A percentile compares a stretch with the other conserved stretches of the same genome.
phyloP scores from a whole-genome alignment of 2,113 vertebrate genomes.

The Pterocles burchelli region DNA sequence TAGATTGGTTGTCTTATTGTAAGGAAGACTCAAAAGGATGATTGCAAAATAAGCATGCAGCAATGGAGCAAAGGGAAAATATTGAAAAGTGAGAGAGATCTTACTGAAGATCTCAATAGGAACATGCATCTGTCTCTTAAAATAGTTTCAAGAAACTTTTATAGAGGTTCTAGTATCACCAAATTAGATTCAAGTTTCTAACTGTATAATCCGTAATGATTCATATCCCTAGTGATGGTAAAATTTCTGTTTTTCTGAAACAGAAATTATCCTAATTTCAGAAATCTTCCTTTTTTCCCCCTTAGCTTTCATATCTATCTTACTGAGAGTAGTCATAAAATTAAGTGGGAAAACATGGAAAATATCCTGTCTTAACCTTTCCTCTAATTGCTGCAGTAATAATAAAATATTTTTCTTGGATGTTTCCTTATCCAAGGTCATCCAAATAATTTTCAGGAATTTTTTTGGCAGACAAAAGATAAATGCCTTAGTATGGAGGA shows the following conservation, averaged over 20 bases:
- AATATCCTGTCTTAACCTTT: background rate
- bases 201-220: background rate
- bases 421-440: background rate
- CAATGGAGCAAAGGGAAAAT: fast-evolving
- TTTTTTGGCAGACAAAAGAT: background rate
- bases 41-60: background rate
- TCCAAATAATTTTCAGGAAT: background rate
- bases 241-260: background rate
- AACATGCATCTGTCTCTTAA: background rate
- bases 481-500: background rate
- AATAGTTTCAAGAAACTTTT: background rate
- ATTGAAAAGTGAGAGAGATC: background rate
- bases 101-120: background rate
- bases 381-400: background rate
- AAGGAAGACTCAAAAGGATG: background rate
- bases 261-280: background rate
- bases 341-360: background rate
- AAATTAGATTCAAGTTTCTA: background rate
- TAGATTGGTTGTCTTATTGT: background rate
- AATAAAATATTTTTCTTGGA: slow-evolving; percentile 4
- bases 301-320: background rate
- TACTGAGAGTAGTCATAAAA: background rate
- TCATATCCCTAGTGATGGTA: background rate
- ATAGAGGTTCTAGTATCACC: background rate
- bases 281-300: background rate